phyloP scores from a whole-genome alignment of 2,113 vertebrate species.

The Ammodytes dubius region DNA sequence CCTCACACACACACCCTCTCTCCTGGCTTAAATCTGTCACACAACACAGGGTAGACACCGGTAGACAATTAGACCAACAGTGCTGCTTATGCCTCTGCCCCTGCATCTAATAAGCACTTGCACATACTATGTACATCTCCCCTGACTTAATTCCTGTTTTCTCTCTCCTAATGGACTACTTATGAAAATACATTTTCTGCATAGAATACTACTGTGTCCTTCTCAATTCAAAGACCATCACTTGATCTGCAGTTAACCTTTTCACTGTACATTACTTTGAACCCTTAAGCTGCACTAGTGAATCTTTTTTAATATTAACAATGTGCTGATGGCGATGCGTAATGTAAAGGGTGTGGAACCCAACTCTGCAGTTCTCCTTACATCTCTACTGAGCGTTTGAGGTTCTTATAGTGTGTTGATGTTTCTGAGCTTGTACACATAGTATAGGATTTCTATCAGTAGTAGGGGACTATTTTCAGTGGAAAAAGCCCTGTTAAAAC shows the following conservation, averaged over 20 bases:
- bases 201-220: background rate
- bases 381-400: background rate
- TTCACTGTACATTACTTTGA: background rate
- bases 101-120: slow-evolving; percentile 80
- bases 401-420: background rate
- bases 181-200: background rate
- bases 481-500: background rate
- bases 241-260: background rate
- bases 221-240: background rate
- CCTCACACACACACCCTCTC: slow-evolving; percentile 53
- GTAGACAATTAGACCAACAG: slow-evolving; percentile 72
- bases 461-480: background rate
- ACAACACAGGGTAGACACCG: slow-evolving; percentile 46
- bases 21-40: slow-evolving; percentile 81
- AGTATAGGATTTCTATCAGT: background rate
- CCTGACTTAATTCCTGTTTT: slow-evolving; percentile 4
- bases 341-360: background rate
- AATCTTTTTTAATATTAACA: background rate
- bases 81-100: slow-evolving; percentile 76
- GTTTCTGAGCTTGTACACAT: background rate
- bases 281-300: background rate
- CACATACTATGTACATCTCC: slow-evolving; percentile 40
- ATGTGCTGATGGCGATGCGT: background rate
- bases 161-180: background rate
- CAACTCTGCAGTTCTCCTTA: background rate